A percentile compares a stretch with the other conserved stretches of the same genome.
phyloP scores from a whole-genome alignment of 2,888 invertebrate genomes.

The Trissolcus brochymenae region DNA sequence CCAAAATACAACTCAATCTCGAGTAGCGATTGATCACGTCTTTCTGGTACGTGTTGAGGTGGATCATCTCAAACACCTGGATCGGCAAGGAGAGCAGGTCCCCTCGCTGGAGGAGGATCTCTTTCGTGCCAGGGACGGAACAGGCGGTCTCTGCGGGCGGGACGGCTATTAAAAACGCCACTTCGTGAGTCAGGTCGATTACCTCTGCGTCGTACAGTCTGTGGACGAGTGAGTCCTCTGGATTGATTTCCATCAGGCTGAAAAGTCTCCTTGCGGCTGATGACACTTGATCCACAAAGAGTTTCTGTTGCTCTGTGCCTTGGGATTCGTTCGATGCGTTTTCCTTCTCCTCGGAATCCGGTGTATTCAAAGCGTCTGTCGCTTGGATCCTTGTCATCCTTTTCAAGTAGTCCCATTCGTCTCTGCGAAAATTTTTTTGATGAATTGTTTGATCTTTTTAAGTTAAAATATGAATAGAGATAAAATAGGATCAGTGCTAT shows the following conservation, averaged over 20 bases:
- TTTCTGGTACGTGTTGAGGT: constrained; percentile 94
- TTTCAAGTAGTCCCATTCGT: constrained; percentile 96
- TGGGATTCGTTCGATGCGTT: constrained; percentile 68
- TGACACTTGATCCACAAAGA: constrained; percentile 87
- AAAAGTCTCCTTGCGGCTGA: constrained; percentile 86
- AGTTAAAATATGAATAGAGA: no score
- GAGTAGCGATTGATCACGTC: constrained; percentile 94
- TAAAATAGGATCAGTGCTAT: no score
- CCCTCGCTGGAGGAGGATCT: constrained; percentile 88
- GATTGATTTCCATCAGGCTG: constrained; percentile 86
- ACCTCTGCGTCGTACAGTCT: constrained; percentile 95
- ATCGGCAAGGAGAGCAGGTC: constrained; percentile 94
- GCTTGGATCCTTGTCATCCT: constrained; percentile 71
- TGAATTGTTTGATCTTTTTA: no score
- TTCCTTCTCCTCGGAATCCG: constrained; percentile 69
- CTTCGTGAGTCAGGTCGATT: constrained; percentile 92
- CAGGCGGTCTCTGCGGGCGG: constrained; percentile 96
- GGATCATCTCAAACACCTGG: constrained; percentile 96
- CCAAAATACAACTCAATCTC: constrained; percentile 93
- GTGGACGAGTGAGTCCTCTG: constrained; percentile 84
- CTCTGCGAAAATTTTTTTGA: constrained; percentile 79
- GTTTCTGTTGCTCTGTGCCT: constrained; percentile 85
- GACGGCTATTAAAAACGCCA: constrained; percentile 93
- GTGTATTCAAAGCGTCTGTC: constrained; percentile 76
- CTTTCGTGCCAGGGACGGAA: constrained; percentile 90